Percentiles rank a stretch among this genome's conserved stretches.
These are phyloP conservation scores for Cremastinae sp. DNA, from an alignment of 2,888 invertebrate species.

Conservation along the genomic window DNA sequence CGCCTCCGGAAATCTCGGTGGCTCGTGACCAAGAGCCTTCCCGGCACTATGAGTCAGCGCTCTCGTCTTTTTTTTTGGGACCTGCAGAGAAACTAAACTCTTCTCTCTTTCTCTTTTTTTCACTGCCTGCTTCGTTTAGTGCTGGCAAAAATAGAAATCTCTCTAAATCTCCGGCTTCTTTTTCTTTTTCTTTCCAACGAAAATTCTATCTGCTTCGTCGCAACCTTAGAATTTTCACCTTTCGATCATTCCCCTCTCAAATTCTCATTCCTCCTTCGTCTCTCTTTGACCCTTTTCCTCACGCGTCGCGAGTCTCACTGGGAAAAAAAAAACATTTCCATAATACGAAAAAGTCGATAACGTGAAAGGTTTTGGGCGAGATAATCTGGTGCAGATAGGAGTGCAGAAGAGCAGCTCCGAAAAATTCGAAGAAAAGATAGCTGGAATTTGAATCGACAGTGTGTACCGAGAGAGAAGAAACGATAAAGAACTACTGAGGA, in stretches of 20 bases:
- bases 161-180: conserved; percentile 40
- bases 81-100: conserved; percentile 45
- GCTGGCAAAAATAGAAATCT: conserved; percentile 52
- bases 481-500: conserved; percentile 15
- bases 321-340: conserved; percentile 53
- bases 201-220: conserved; percentile 51
- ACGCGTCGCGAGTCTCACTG: too few relatives aligned
- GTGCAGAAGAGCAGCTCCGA: neutral
- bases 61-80: conserved; percentile 20
- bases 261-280: conserved; percentile 4
- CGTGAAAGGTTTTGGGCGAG: conserved; percentile 29
- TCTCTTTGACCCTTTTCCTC: conserved; percentile 29
- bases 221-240: conserved; percentile 14
- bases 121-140: conserved; percentile 6
- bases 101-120: conserved; percentile 26
- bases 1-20: conserved; percentile 40
- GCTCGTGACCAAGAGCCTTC: conserved; percentile 42
- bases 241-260: conserved; percentile 13
- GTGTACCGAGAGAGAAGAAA: neutral
- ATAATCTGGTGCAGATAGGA: conserved; percentile 41
- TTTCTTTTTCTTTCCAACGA: conserved; percentile 43
- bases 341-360: conserved; percentile 42
- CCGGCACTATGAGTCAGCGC: conserved; percentile 46
- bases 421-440: conserved; percentile 3
- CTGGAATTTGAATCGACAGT: conserved; percentile 22